These are phyloP conservation scores for Dasysyrphus tricinctus DNA, from an alignment of 2,888 invertebrate species.

Conservation along the genomic window DNA sequence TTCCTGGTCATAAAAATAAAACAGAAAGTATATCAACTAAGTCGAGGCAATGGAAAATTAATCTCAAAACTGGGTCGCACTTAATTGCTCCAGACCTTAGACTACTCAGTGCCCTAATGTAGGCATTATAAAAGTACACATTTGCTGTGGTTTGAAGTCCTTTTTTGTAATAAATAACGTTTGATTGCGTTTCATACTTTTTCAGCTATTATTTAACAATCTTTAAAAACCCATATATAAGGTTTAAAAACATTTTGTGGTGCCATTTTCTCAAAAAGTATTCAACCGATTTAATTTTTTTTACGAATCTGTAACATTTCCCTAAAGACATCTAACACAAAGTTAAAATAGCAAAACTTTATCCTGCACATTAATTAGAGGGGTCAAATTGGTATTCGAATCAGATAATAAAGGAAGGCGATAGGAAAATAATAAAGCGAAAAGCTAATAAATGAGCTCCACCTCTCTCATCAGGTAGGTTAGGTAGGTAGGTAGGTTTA, in stretches of 20 bases:
- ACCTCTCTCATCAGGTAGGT: slow-evolving; percentile 2
- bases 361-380: slow-evolving; percentile 56
- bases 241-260: too few relatives aligned
- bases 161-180: too few relatives aligned
- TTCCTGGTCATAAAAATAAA: background rate
- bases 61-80: background rate
- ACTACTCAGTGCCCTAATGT: too few relatives aligned
- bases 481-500: rapidly evolving
- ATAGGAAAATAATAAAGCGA: slow-evolving; percentile 61
- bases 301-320: background rate
- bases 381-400: slow-evolving; percentile 57
- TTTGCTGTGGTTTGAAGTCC: too few relatives aligned
- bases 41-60: background rate
- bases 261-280: too few relatives aligned
- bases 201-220: too few relatives aligned
- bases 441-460: slow-evolving; percentile 64
- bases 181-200: too few relatives aligned
- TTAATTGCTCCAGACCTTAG: background rate
- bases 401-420: slow-evolving; percentile 51
- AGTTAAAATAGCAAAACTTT: slow-evolving; percentile 44
- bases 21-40: slow-evolving; percentile 8
- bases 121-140: too few relatives aligned
- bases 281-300: too few relatives aligned
- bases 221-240: too few relatives aligned
- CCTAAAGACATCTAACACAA: background rate